These are phyloP conservation scores for Steinernema feltiae DNA, from an alignment of 1,140 invertebrate species.

Conservation along the genomic window DNA sequence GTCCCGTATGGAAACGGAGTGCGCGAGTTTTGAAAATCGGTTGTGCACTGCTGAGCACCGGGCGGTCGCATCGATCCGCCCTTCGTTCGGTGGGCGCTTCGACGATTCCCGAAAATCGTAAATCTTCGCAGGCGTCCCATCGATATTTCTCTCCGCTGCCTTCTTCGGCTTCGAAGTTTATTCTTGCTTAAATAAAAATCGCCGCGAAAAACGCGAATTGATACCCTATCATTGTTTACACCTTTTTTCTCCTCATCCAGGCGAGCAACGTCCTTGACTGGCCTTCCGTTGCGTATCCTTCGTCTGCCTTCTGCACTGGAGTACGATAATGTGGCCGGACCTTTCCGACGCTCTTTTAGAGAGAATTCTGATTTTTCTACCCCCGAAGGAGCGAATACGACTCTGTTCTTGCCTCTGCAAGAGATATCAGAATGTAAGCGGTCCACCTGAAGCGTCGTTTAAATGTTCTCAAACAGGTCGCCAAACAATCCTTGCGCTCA, in stretches of 20 bases:
- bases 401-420: background rate
- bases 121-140: background rate
- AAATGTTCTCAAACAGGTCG: no score
- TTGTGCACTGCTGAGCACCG: background rate
- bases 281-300: background rate
- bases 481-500: background rate
- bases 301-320: background rate
- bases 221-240: no score
- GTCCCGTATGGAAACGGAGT: background rate
- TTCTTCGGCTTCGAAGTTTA: background rate
- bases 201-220: no score
- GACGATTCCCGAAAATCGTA: background rate
- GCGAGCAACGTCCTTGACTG: background rate
- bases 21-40: background rate
- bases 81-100: background rate
- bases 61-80: background rate
- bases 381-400: background rate
- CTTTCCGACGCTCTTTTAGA: background rate
- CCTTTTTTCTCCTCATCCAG: background rate
- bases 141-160: background rate
- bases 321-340: background rate
- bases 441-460: no score
- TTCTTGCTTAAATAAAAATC: no score
- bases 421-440: background rate
- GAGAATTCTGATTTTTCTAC: background rate